These are phyloP conservation scores for Palloptera scutellata DNA, from an alignment of 2,888 invertebrate species.

Conservation along the genomic window DNA sequence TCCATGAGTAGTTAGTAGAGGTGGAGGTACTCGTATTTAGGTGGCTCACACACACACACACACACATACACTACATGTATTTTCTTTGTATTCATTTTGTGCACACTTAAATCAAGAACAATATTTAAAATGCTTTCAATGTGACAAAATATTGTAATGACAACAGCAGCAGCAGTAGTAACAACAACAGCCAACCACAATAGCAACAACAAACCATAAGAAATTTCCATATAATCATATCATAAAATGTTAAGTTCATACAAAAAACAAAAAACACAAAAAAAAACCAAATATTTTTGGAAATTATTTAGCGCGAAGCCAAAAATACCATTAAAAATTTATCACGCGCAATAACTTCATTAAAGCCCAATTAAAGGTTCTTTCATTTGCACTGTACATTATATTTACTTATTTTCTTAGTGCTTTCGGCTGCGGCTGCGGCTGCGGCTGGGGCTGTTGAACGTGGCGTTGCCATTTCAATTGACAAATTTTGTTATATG, in stretches of 20 bases:
- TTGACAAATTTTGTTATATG: too few relatives aligned
- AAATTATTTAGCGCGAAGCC: slow-evolving; percentile 2
- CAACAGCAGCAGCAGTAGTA: slow-evolving; percentile 3
- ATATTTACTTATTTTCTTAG: background rate
- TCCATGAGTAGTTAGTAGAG: too few relatives aligned
- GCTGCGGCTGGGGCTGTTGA: too few relatives aligned
- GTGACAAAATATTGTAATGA: background rate
- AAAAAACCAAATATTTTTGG: background rate
- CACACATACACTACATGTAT: too few relatives aligned
- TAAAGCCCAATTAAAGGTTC: slow-evolving; percentile 19
- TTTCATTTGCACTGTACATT: background rate
- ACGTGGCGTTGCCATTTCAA: too few relatives aligned
- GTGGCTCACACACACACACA: too few relatives aligned
- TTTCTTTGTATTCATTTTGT: too few relatives aligned
- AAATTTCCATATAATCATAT: slow-evolving; percentile 1
- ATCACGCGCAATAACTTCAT: slow-evolving; percentile 30
- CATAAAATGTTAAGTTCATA: background rate
- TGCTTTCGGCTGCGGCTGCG: too few relatives aligned
- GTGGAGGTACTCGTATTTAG: too few relatives aligned
- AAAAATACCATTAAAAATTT: slow-evolving; percentile 28
- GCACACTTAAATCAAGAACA: too few relatives aligned
- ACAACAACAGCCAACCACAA: background rate
- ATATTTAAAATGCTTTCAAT: too few relatives aligned
- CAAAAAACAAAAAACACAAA: slow-evolving; percentile 1
- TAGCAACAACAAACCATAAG: background rate